Conservation (phyloP, 64 coral and sea anemone genomes). For the Anthopleura sola region DNA sequence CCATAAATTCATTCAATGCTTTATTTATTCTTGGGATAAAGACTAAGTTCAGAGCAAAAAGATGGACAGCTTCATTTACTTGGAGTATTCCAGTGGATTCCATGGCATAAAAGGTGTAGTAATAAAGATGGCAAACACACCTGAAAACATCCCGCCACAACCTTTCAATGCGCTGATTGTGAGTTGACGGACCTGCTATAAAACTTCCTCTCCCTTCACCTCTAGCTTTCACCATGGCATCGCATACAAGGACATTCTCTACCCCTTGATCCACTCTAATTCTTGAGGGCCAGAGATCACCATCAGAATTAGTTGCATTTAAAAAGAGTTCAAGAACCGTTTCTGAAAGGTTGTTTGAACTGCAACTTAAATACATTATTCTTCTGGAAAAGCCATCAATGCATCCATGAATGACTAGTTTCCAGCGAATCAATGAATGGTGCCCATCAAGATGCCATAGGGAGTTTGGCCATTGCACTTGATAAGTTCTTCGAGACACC, state of each 20-base stretch:
- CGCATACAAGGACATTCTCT: slow-evolving; percentile 33
- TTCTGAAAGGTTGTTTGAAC: slow-evolving; percentile 39
- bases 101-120: slow-evolving; percentile 39
- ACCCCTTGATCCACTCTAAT: slow-evolving; percentile 38
- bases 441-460: slow-evolving; percentile 39
- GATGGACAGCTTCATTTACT: slow-evolving; percentile 34
- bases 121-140: slow-evolving; percentile 37
- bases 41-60: slow-evolving; percentile 45
- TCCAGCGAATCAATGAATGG: slow-evolving; percentile 30
- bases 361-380: slow-evolving; percentile 27
- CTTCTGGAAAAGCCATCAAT: slow-evolving; percentile 31
- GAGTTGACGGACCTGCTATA: slow-evolving; percentile 41
- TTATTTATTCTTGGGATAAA: slow-evolving; percentile 46
- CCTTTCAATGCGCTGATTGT: slow-evolving; percentile 36
- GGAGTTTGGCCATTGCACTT: slow-evolving; percentile 46
- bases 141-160: slow-evolving; percentile 41
- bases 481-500: slow-evolving; percentile 39
- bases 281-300: slow-evolving; percentile 37
- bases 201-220: slow-evolving; percentile 41
- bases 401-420: slow-evolving; percentile 30
- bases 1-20: slow-evolving; percentile 24
- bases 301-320: slow-evolving; percentile 26
- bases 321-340: slow-evolving; percentile 34
- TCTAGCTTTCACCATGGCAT: slow-evolving; percentile 28
- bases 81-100: slow-evolving; percentile 34